These are phyloP conservation scores for Rhagoletis pomonella DNA, from an alignment of 1,140 invertebrate genomes.

Conservation along the genomic window DNA sequence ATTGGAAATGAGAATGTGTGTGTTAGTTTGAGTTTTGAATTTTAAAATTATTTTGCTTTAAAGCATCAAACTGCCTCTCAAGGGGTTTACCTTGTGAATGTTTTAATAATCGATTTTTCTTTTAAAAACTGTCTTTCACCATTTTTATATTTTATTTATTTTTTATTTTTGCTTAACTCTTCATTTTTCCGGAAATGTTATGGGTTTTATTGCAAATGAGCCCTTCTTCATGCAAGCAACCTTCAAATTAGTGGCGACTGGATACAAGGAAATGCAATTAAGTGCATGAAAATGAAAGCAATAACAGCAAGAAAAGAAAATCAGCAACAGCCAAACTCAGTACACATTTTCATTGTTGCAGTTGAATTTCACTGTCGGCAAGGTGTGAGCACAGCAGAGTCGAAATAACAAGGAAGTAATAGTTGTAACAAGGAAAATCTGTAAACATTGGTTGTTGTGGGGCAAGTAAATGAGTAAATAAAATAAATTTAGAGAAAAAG, in stretches of 20 bases:
- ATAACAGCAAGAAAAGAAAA: not conserved
- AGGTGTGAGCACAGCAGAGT: not conserved
- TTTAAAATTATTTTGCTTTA: too few species aligned
- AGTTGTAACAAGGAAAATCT: not conserved
- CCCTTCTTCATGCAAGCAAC: not conserved
- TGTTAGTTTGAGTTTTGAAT: too few species aligned
- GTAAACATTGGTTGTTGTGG: not conserved
- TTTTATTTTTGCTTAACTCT: not conserved
- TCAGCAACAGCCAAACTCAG: not conserved
- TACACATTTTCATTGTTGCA: conserved; percentile 32
- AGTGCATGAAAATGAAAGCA: conserved; percentile 42
- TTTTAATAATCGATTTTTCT: too few species aligned
- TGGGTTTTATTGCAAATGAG: not conserved
- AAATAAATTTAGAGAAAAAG: not conserved
- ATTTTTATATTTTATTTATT: too few species aligned
- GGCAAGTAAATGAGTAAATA: not conserved
- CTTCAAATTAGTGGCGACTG: conserved; percentile 18
- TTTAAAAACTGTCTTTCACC: too few species aligned
- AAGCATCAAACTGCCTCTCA: too few species aligned
- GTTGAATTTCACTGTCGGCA: conserved; percentile 26
- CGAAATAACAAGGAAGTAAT: not conserved
- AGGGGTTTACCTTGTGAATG: too few species aligned
- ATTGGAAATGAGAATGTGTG: too few species aligned
- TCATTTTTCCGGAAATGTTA: conserved; percentile 24
- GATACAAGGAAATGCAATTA: conserved; percentile 14